A percentile compares a stretch with the other conserved stretches of the same genome.
phyloP scores from a whole-genome alignment of 1,140 invertebrate genomes.

The Linepithema humile region DNA sequence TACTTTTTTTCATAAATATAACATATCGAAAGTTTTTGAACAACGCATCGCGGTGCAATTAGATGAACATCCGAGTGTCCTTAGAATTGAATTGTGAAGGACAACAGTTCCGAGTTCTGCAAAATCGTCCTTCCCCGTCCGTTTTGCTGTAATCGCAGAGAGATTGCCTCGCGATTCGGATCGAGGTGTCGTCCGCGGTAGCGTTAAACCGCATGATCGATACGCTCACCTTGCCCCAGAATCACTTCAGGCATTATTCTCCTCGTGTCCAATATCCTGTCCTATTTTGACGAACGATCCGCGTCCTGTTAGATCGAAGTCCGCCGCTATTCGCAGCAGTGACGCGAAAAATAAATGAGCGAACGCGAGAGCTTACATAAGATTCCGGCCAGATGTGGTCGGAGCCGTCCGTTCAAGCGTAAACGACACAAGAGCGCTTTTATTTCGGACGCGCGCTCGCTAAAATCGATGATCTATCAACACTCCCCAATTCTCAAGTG shows the following conservation, averaged over 20 bases:
- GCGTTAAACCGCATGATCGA: slow-evolving; percentile 20
- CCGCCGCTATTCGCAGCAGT: background rate
- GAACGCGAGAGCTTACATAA: slow-evolving; percentile 17
- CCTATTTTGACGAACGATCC: background rate
- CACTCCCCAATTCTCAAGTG: too few relatives aligned
- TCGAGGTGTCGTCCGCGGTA: background rate
- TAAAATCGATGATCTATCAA: too few relatives aligned
- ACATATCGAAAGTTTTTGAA: too few relatives aligned
- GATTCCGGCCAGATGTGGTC: background rate
- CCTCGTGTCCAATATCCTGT: slow-evolving; percentile 30
- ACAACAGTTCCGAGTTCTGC: background rate
- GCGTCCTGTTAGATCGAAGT: slow-evolving; percentile 1
- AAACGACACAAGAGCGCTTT: background rate
- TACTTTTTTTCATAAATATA: too few relatives aligned
- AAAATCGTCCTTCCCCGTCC: slow-evolving; percentile 1
- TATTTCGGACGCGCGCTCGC: background rate
- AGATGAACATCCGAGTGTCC: background rate
- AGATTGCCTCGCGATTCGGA: background rate
- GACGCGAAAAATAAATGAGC: slow-evolving; percentile 19
- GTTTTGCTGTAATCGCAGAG: slow-evolving; percentile 1
- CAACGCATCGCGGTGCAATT: too few relatives aligned
- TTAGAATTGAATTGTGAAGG: background rate
- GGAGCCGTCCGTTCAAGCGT: background rate
- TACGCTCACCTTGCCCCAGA: slow-evolving; percentile 33
- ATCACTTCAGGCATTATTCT: slow-evolving; percentile 28